A percentile compares a stretch with the other conserved stretches of the same genome.
phyloP scores from a whole-genome alignment of 2,113 vertebrate genomes.

The Chunga burmeisteri region DNA sequence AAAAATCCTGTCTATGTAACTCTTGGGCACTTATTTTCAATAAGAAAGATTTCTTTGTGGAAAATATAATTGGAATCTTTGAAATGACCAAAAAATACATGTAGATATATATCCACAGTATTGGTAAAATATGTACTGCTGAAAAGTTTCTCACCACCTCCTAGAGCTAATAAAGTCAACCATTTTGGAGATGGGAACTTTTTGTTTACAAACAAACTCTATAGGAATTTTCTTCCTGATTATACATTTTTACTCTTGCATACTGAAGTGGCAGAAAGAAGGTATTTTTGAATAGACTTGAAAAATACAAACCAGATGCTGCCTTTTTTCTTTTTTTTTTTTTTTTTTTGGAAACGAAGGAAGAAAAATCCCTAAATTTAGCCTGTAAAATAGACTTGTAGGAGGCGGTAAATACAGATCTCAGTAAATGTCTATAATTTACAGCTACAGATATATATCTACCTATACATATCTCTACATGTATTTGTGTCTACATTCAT shows the following conservation, averaged over 20 bases:
- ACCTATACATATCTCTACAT: background rate
- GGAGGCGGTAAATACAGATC: slow-evolving; percentile 23
- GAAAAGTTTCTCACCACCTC: background rate
- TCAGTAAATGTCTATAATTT: slow-evolving; percentile 21
- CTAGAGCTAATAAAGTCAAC: background rate
- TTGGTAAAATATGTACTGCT: background rate
- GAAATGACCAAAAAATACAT: background rate
- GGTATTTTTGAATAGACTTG: background rate
- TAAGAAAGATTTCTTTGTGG: background rate
- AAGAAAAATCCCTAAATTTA: slow-evolving; percentile 27
- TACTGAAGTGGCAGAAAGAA: background rate
- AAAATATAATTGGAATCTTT: background rate
- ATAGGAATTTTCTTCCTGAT: background rate
- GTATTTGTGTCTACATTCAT: background rate
- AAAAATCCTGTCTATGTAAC: background rate
- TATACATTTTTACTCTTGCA: background rate
- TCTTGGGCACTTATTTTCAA: background rate
- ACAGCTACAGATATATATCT: background rate
- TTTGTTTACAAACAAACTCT: background rate
- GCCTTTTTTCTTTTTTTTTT: background rate
- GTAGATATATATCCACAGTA: background rate
- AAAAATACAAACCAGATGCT: background rate
- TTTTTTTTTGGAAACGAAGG: background rate
- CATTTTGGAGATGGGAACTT: background rate
- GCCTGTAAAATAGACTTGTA: background rate